Percentiles rank a stretch among this genome's conserved stretches.
Conservation (phyloP, 23 tunicate genomes). For the Phallusia fumigata region DNA sequence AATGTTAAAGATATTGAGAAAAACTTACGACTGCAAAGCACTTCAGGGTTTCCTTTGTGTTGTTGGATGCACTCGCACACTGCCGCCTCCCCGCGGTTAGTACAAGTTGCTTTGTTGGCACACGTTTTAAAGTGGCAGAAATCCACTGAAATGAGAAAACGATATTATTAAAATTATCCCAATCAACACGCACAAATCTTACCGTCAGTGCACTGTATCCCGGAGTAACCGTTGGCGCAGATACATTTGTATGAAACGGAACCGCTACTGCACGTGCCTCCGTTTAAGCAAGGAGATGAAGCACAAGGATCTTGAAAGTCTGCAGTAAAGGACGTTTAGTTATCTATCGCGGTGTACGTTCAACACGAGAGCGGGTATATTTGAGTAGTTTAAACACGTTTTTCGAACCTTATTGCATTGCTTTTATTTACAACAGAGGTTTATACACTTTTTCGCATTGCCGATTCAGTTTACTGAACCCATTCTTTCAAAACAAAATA, state of each 20-base stretch:
- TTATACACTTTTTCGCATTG: background rate
- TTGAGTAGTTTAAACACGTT: too few species aligned
- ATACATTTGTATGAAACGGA: background rate
- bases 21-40: constrained; percentile 3
- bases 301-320: background rate
- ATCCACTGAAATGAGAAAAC: background rate
- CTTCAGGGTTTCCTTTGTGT: constrained; percentile 5
- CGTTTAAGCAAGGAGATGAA: background rate
- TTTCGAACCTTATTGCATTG: background rate
- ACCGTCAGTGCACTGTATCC: background rate
- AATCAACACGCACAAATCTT: background rate
- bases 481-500: too few species aligned
- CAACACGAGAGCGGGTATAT: background rate
- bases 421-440: background rate
- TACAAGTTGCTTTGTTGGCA: background rate
- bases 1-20: too few species aligned
- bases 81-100: background rate
- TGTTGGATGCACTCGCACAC: background rate
- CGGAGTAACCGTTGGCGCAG: background rate
- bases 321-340: background rate
- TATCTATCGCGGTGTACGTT: background rate
- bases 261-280: background rate
- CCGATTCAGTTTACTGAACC: too few species aligned
- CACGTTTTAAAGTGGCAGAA: background rate
- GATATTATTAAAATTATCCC: background rate